Conservation (phyloP, 2,797 vertebrate genomes). For the Cossypha polioptera region DNA sequence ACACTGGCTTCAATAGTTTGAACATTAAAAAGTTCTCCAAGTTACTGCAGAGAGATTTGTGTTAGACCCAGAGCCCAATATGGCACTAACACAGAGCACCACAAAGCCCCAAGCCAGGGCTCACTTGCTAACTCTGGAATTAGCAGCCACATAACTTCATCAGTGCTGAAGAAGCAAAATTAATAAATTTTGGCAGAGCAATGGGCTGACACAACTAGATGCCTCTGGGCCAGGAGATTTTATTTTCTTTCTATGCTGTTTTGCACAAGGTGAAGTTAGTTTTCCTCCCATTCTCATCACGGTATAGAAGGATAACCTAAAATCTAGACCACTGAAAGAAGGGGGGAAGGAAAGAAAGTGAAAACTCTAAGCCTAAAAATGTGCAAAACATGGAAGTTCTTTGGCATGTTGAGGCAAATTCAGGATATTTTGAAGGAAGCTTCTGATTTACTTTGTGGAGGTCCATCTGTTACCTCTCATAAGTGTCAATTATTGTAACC, state of each 20-base stretch:
- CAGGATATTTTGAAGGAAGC: background rate
- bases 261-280: background rate
- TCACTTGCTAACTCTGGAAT: background rate
- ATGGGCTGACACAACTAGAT: background rate
- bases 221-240: background rate
- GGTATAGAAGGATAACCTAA: background rate
- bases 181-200: background rate
- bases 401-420: background rate
- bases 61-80: background rate
- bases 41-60: background rate
- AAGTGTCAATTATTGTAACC: background rate
- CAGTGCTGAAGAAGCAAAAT: background rate
- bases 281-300: background rate
- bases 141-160: background rate
- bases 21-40: background rate
- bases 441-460: background rate
- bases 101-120: background rate
- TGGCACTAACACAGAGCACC: background rate
- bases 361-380: background rate
- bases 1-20: background rate
- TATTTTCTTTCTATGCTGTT: accelerated
- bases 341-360: accelerated
- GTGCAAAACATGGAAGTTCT: background rate
- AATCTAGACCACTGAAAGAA: background rate
- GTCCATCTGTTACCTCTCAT: background rate